Evolutionary conservation across 2,888 invertebrate species (phyloP).

Genomic region (Trichogramma evanescens): DNA sequence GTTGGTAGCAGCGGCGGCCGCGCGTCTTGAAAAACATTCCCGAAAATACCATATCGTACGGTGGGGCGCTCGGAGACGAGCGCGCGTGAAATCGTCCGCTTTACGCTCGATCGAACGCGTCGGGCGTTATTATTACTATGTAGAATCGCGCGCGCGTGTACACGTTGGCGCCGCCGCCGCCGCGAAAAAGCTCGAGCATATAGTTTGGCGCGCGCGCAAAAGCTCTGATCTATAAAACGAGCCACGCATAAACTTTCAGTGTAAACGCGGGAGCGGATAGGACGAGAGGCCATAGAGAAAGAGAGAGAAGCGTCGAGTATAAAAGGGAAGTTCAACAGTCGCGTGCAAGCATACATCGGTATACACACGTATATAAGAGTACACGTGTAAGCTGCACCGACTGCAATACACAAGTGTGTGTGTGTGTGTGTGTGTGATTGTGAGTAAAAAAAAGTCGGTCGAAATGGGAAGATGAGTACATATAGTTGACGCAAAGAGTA

Average conservation of each 20-base stretch:
- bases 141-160: neutral
- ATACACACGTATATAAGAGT: neutral
- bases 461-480: no score
- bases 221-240: neutral
- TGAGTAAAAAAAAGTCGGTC: no score
- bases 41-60: no score
- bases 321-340: neutral
- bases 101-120: no score
- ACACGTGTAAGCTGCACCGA: neutral
- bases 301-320: neutral
- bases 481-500: no score
- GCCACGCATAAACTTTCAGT: constrained; percentile 16
- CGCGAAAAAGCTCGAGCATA: neutral
- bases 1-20: no score
- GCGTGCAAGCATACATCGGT: neutral
- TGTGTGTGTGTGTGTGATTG: neutral
- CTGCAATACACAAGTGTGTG: constrained; percentile 3
- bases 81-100: no score
- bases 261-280: constrained; percentile 6
- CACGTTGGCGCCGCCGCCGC: neutral
- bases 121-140: no score
- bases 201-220: no score
- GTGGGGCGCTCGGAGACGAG: no score
- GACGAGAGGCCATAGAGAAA: no score
- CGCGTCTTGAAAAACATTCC: no score